Conservation (phyloP, 2,113 vertebrate species). For the Leucoraja erinaceus region DNA sequence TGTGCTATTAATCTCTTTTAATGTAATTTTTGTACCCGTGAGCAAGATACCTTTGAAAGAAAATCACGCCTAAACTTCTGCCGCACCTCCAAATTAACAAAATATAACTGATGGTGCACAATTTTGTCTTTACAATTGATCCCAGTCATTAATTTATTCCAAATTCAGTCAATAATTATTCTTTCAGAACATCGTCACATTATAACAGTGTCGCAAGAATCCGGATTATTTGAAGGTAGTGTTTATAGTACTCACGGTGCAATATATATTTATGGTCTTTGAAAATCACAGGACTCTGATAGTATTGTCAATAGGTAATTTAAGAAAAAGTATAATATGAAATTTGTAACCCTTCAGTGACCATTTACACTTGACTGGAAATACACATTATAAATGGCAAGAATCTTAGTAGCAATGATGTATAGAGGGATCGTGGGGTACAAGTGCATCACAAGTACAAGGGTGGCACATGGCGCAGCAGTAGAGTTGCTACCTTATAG, state of each 20-base stretch:
- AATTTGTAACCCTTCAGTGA: not conserved
- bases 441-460: too few species aligned
- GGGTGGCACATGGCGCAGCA: too few species aligned
- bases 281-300: not conserved
- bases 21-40: not conserved
- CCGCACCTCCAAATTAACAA: not conserved
- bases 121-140: not conserved
- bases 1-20: not conserved
- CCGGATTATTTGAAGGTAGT: not conserved
- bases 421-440: too few species aligned
- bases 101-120: not conserved
- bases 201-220: not conserved
- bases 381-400: too few species aligned
- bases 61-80: not conserved
- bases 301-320: not conserved
- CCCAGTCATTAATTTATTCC: not conserved
- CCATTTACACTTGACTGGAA: not conserved
- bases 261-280: not conserved
- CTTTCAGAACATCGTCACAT: not conserved
- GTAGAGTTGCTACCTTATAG: too few species aligned
- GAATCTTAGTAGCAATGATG: too few species aligned
- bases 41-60: not conserved
- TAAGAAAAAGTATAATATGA: not conserved
- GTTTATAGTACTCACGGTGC: not conserved
- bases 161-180: constrained; percentile 8